phyloP scores from a whole-genome alignment of 92 coral and sea anemone genomes.

The Palythoa grandis region DNA sequence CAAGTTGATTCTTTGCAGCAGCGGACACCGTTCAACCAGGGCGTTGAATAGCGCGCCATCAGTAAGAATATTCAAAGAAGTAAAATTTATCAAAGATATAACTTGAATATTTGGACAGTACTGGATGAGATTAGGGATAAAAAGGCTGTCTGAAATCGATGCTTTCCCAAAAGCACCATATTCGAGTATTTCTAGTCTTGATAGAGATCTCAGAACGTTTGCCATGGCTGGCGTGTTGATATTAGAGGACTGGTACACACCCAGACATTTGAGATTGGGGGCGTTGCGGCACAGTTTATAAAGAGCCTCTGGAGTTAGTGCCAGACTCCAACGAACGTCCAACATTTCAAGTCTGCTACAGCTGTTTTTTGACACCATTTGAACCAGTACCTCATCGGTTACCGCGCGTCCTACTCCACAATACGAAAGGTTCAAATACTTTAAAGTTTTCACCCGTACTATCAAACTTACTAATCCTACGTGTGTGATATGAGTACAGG shows the following conservation, averaged over 20 bases:
- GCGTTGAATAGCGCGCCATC: constrained; percentile 88
- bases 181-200: constrained; percentile 89
- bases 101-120: constrained; percentile 80
- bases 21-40: constrained; percentile 76
- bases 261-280: constrained; percentile 88
- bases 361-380: constrained; percentile 86
- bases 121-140: constrained; percentile 90
- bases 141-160: constrained; percentile 92
- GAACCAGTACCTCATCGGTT: constrained; percentile 89
- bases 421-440: constrained; percentile 91
- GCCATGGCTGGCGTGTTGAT: constrained; percentile 97
- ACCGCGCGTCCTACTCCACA: constrained; percentile 99
- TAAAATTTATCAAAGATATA: constrained; percentile 90
- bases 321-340: constrained; percentile 97
- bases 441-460: constrained; percentile 75
- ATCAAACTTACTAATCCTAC: constrained; percentile 88
- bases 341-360: constrained; percentile 87
- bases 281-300: constrained; percentile 76
- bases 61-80: constrained; percentile 81
- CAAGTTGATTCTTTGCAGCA: constrained; percentile 79
- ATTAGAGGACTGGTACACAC: constrained; percentile 96
- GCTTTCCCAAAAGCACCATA: constrained; percentile 99
- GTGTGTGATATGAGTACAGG: constrained; percentile 93
- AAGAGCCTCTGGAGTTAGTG: constrained; percentile 92
- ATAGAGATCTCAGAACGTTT: constrained; percentile 80